Evolutionary conservation across 2,113 vertebrate genomes (phyloP), one percentile per base, ranked within the genome.

Genomic region (Salvator merianae): DNA sequence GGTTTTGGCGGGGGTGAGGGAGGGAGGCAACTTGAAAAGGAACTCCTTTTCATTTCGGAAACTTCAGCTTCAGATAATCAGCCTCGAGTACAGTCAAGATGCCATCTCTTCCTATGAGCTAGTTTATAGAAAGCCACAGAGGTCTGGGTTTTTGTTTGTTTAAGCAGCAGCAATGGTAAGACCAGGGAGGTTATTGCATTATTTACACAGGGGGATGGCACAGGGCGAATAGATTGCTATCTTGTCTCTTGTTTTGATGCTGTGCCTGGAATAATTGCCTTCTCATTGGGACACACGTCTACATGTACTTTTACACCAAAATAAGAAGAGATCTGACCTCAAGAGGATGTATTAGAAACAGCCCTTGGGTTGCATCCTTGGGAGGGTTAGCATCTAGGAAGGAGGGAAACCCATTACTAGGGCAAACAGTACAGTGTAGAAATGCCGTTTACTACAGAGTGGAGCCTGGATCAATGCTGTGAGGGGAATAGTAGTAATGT

Each of bases 31-130:
- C 89, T 78, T n/a, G 55, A 7, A 79, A 40, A 73, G 77, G 68
- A 40, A 65, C 83, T 65, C 77, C 55, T 55, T 79, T 65, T 20
- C 22, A 89, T 94, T 95, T 93, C 93, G 91, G 88, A 86, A 94
- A 79, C 91, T 92, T 69, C 89, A 91, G 93, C 94, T 91, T 94
- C 86, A 82, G 81, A 89, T 91, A 89, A 90, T 93, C 90, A 88
- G 75, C 75, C 40, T 82, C 82, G 81, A 92, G 90, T 86, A 88
- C 77, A 66, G 87, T 88, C 87, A 40, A 85, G 90, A 77, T 79
- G 84, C 86, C 86, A 90, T 84, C 91, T 93, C 91, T 89, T 24
- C 83, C 66, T 22, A 50, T 88, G 75, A 77, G 83, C 87, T 71
- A 70, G 1, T 84, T 79, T 82, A 40, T 83, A 59, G 18, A 59